phyloP scores from a whole-genome alignment of 2,113 vertebrate genomes.

The Ifrita kowaldi region DNA sequence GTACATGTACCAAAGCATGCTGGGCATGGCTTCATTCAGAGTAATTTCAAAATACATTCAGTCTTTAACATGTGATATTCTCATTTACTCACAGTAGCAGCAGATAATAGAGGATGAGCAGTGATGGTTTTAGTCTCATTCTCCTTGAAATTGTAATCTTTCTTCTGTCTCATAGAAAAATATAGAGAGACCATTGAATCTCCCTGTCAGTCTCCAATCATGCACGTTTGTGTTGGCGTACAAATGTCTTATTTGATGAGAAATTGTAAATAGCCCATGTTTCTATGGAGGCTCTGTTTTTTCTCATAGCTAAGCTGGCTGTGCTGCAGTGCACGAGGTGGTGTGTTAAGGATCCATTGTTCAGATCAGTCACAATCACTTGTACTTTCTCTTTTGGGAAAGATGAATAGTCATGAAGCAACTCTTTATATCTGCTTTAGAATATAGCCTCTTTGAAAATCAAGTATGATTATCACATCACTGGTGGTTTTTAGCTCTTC shows the following conservation, averaged over 20 bases:
- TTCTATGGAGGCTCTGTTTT: constrained; percentile 4
- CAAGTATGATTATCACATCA: background rate
- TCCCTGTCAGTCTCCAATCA: background rate
- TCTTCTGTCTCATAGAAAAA: background rate
- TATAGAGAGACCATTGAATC: background rate
- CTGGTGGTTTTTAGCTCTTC: background rate
- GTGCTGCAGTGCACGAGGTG: background rate
- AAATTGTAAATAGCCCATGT: background rate
- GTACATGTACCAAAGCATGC: background rate
- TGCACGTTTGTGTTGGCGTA: background rate
- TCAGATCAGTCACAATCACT: background rate
- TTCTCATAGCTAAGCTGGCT: background rate
- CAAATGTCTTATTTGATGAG: constrained; percentile 4
- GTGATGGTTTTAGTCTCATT: background rate
- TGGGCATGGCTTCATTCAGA: background rate
- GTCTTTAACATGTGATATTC: background rate
- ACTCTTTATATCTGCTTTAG: background rate
- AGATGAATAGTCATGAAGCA: background rate
- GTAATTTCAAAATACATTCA: background rate
- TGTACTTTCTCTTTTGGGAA: background rate
- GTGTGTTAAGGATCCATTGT: background rate
- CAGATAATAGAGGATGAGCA: background rate
- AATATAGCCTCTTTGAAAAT: background rate
- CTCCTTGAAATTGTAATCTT: background rate
- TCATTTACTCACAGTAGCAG: background rate